Evolutionary conservation across 1,140 invertebrate genomes (phyloP).

Genomic region (Wiebesia pumilae): DNA sequence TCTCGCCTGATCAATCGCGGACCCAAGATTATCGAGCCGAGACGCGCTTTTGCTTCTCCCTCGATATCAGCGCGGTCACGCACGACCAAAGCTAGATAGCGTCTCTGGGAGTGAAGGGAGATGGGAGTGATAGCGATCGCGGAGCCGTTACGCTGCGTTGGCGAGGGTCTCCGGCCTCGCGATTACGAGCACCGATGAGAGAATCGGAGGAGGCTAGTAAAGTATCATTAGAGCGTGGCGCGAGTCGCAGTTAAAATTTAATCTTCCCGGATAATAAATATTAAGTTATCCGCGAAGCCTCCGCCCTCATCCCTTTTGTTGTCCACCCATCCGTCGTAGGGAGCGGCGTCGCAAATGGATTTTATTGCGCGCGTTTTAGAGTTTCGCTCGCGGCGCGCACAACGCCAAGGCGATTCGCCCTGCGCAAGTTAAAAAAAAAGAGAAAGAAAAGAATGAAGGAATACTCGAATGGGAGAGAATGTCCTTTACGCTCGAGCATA

Average conservation of each 20-base stretch:
- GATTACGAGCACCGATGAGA: not conserved
- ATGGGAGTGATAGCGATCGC: not conserved
- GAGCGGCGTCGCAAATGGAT: not conserved
- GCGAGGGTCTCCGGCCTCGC: not conserved
- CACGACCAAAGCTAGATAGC: not conserved
- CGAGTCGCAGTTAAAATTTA: conserved; percentile 39
- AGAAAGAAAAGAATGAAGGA: too few relatives aligned
- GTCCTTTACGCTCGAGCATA: not conserved
- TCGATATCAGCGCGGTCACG: conserved; percentile 38
- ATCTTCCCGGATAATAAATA: conserved; percentile 38
- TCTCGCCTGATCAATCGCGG: not conserved
- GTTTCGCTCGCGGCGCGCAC: not conserved
- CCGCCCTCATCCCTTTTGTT: not conserved
- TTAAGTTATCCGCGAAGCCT: not conserved
- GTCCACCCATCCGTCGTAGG: not conserved
- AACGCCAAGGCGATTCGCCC: too few relatives aligned
- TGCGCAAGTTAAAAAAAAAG: not conserved
- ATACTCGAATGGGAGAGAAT: not conserved
- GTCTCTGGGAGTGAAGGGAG: not conserved
- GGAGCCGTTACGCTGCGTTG: conserved; percentile 10
- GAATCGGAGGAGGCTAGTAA: conserved; percentile 21
- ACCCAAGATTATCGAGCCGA: conserved; percentile 4
- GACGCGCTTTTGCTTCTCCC: not conserved
- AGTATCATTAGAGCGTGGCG: conserved; percentile 31
- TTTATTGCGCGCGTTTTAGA: conserved; percentile 37